Percentiles rank a stretch among this genome's conserved stretches.
Conservation (phyloP, 2,888 invertebrate species). For the Arctia plantaginis region DNA sequence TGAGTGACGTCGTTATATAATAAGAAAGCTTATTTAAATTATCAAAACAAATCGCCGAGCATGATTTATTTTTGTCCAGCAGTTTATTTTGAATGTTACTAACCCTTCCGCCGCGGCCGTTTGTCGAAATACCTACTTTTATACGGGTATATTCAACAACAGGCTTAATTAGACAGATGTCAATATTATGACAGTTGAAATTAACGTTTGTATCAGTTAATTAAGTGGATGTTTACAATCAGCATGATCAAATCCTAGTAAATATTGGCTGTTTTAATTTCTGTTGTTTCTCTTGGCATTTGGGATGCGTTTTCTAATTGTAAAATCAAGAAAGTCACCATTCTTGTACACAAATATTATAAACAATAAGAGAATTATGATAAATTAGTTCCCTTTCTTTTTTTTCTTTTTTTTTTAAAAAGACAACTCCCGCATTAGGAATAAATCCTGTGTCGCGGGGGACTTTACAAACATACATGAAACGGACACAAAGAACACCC, state of each 20-base stretch:
- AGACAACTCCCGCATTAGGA: too few relatives aligned
- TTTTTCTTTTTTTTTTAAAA: too few relatives aligned
- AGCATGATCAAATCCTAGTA: slow-evolving; percentile 7
- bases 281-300: neutral
- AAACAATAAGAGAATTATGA: neutral
- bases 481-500: too few relatives aligned
- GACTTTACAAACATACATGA: too few relatives aligned
- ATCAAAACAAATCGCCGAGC: neutral
- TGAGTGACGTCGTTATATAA: neutral
- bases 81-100: neutral
- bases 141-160: neutral
- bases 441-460: too few relatives aligned
- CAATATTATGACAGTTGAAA: slow-evolving; percentile 22
- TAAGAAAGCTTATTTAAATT: neutral
- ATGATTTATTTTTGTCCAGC: neutral
- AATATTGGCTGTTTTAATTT: neutral
- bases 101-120: neutral
- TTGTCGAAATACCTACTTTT: neutral
- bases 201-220: slow-evolving; percentile 18
- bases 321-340: neutral
- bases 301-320: neutral
- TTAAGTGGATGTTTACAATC: slow-evolving; percentile 14
- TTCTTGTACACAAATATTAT: too few relatives aligned
- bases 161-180: slow-evolving; percentile 19
- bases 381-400: too few relatives aligned